Evolutionary conservation across 2,888 invertebrate genomes (phyloP), one percentile per base, ranked within the genome.

Genomic region (Anoplius nigerrimus): DNA sequence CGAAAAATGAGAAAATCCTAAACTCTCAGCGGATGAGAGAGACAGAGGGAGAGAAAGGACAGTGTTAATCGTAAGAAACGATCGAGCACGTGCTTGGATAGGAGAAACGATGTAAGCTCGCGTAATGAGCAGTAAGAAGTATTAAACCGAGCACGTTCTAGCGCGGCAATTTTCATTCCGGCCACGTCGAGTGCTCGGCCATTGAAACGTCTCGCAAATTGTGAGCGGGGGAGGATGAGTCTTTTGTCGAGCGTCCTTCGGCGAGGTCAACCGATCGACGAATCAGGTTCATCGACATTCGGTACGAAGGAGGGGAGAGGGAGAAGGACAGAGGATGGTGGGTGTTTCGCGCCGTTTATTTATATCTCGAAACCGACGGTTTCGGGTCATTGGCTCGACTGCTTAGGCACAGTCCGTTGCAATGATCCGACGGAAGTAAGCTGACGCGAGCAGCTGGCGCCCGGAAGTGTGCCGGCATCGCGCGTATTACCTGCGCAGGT

Each of bases 351-450:
- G 55, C 60, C 66, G 54, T 71, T 74, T 75, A 71, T 76, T 79
- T 71, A 76, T 70, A 72, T 27, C 59, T 11, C 58, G 6, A 27
- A 72, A 56, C 67, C 57, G 66, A 56, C 61, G 71, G 75, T 72
- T 74, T 74, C 68, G 77, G 77, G 77, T 79, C 71, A 68, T 73
- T 69, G 65, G 68, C 63, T 72, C 62, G 77, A 77, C 72, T 60
- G 63, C 64, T 68, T 57, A 54, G 53, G 48, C 65, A 59, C 45
- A 45, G 68, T 62, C 58, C 66, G 74, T 74, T 72, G 69, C 64
- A 79, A 77, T 82, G 84, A 85, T 81, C 81, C 78, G 76, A 76
- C 83, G 84, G 84, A 86, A 84, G 82, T 82, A 71, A 78, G 69
- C 73, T 78, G 74, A 72, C 77, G 79, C 76, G 79, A 74, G 76